These are phyloP conservation scores for Poecilia picta DNA, from an alignment of 2,797 vertebrate species.

Conservation along the genomic window DNA sequence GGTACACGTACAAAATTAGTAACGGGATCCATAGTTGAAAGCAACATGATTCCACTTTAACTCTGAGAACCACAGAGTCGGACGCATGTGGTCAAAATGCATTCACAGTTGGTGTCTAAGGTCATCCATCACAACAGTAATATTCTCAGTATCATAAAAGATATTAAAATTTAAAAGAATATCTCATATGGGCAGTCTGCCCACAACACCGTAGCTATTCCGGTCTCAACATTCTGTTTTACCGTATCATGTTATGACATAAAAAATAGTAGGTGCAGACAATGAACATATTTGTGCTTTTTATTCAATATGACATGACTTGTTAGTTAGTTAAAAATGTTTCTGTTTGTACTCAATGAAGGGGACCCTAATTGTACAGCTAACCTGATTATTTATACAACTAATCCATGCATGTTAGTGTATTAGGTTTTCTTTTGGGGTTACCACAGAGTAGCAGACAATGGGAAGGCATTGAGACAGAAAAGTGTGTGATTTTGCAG, in stretches of 20 bases:
- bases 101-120: constrained; percentile 49
- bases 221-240: constrained; percentile 13
- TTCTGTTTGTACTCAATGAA: neutral
- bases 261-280: constrained; percentile 12
- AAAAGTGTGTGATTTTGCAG: constrained; percentile 11
- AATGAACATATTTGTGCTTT: neutral
- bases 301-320: neutral
- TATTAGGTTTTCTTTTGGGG: neutral
- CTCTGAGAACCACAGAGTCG: constrained; percentile 9
- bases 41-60: neutral
- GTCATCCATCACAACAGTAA: constrained; percentile 47
- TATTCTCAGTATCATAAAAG: constrained; percentile 51
- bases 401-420: neutral
- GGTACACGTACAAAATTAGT: neutral
- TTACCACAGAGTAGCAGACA: neutral
- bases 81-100: constrained; percentile 52
- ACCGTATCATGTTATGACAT: neutral
- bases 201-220: constrained; percentile 18
- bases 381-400: neutral
- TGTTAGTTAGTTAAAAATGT: neutral
- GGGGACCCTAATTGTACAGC: neutral
- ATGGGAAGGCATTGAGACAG: constrained; percentile 14
- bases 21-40: neutral
- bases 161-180: neutral
- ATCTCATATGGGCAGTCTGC: constrained; percentile 14